Evolutionary conservation across 2,888 invertebrate species (phyloP), one percentile per base, ranked within the genome.

Genomic region (Volucella inanis): DNA sequence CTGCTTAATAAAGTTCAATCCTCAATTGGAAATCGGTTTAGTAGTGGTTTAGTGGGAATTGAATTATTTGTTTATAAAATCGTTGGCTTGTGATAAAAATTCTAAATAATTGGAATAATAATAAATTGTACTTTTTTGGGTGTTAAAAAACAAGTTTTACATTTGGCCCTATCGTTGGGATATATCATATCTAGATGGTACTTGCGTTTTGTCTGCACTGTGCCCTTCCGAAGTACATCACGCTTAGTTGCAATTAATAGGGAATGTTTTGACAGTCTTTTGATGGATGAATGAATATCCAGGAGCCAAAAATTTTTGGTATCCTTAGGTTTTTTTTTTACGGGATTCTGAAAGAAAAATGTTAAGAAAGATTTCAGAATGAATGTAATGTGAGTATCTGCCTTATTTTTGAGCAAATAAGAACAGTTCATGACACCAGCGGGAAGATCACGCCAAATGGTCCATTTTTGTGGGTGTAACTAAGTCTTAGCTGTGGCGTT

Each of bases 291-390:
- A 90, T 88, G 83, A 92, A 90, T 6, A 89, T 90, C 92, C 92
- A 92, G 9, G 90, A 89, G 3, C 92, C 92, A 67, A 91, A 92
- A 41, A 92, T 90, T 11, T 90, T 90, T 39, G 92, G 92, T 41
- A 90, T 87, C n/a, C 89, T 90, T 18, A 2, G 18, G 2, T n/a
- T n/a, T n/a, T n/a, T n/a, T n/a, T 90, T 15, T 91, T 90, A 71
- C 92, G 91, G 8, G 89, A 89, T 2, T 92, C 90, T 90, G 55
- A 50, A 43, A 15, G 14, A 41, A 6, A 38, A 8, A 64, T 14
- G 8, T 50, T 65, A 18, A 64, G 9, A 18, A 18, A 18, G 18
- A 18, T 18, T 18, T 18, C 18, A 2, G 18, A 18, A 18, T 18
- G 18, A 18, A 18, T 2, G 18, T 18, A 18, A 2, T 18, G 18